Percentiles rank a stretch among this genome's conserved stretches.
Conservation (phyloP, 2,113 vertebrate species). For the Lagopus muta region DNA sequence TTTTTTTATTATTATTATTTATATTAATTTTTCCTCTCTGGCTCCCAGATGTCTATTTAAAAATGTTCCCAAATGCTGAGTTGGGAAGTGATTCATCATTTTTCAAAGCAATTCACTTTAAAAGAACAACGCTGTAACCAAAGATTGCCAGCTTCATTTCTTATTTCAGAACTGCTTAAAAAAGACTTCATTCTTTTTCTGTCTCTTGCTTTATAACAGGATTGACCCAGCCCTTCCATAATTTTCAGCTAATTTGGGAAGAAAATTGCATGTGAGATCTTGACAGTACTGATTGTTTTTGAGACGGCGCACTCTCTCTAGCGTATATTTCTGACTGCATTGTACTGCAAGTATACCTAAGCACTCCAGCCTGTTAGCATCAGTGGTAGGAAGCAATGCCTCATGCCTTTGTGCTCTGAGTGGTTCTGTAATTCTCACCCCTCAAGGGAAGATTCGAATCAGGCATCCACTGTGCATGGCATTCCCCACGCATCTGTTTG, state of each 20-base stretch:
- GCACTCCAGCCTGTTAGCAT: background rate
- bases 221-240: background rate
- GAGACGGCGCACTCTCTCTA: background rate
- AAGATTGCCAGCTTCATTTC: background rate
- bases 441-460: background rate
- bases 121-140: conserved; percentile 19
- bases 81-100: conserved; percentile 56
- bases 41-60: conserved; percentile 56
- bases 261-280: background rate
- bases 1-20: conserved; percentile 30
- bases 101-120: conserved; percentile 42
- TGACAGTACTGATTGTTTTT: background rate
- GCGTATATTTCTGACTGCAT: background rate
- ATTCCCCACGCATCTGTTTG: accelerated
- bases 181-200: conserved; percentile 30
- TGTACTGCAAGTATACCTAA: background rate
- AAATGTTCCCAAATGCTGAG: conserved; percentile 17
- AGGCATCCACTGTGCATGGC: accelerated
- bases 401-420: background rate
- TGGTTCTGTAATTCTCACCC: background rate
- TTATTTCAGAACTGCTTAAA: background rate
- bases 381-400: background rate
- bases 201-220: background rate
- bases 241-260: background rate
- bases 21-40: conserved; percentile 54